These are phyloP conservation scores for Furnarius figulus DNA, from an alignment of 2,113 vertebrate genomes.

Conservation along the genomic window DNA sequence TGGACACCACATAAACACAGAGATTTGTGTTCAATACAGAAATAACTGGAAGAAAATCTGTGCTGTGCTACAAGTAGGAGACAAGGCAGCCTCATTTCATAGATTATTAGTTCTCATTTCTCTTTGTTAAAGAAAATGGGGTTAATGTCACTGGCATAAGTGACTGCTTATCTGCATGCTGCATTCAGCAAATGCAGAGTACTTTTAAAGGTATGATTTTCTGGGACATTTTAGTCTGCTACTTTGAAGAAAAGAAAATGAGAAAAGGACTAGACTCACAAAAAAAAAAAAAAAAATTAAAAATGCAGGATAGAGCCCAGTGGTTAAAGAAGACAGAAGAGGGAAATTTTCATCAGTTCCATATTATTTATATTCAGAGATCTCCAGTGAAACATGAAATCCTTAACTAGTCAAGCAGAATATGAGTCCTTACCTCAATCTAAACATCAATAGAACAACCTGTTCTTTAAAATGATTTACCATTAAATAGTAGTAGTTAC, in stretches of 20 bases:
- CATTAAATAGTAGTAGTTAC: neutral
- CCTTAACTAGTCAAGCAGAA: neutral
- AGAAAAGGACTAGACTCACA: neutral
- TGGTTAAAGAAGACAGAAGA: neutral
- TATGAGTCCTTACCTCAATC: neutral
- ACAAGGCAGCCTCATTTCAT: neutral
- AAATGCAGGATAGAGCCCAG: neutral
- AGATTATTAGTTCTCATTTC: neutral
- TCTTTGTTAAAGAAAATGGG: neutral
- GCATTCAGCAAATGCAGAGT: neutral
- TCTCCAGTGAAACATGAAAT: neutral
- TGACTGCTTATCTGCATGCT: neutral
- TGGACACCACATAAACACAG: neutral
- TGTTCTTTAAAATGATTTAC: neutral
- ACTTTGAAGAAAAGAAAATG: neutral
- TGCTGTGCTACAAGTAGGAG: neutral
- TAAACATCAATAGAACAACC: neutral
- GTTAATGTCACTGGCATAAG: neutral
- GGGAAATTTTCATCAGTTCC: neutral
- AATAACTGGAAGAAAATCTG: neutral
- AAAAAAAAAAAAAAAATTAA: neutral
- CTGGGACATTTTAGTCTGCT: neutral
- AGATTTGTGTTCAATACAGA: neutral
- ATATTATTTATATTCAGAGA: neutral
- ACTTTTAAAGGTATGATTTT: neutral